Percentiles rank a stretch among this genome's conserved stretches.
Evolutionary conservation across 2,113 vertebrate genomes (phyloP).

Genomic region (Burhinus bistriatus): DNA sequence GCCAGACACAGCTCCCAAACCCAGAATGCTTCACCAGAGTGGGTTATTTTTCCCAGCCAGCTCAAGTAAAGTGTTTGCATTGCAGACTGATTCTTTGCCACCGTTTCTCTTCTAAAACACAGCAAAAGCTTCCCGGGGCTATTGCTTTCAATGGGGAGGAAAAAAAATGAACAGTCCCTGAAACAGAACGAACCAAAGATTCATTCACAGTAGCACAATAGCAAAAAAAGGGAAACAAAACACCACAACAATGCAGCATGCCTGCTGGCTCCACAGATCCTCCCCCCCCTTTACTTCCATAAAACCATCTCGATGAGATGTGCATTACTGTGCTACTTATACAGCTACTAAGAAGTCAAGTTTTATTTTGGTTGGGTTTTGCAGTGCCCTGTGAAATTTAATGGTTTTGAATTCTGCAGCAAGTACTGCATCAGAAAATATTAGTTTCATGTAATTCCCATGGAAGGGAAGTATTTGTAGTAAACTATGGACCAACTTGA

Average conservation of each 20-base stretch:
- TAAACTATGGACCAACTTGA: not conserved
- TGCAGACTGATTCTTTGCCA: conserved; percentile 27
- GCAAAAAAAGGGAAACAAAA: not conserved
- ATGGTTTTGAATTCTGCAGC: not conserved
- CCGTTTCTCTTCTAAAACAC: conserved; percentile 45
- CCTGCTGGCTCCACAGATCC: not conserved
- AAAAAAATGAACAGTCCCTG: not conserved
- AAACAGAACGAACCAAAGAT: not conserved
- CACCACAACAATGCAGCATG: not conserved
- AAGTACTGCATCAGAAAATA: not conserved
- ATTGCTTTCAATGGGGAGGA: not conserved
- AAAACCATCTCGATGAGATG: no score
- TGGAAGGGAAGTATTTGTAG: not conserved
- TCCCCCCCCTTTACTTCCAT: not conserved
- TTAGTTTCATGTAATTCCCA: accelerated
- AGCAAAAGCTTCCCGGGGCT: not conserved
- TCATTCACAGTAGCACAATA: not conserved
- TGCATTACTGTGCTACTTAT: accelerated
- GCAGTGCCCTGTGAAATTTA: not conserved
- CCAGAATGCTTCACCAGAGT: not conserved
- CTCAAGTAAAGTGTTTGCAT: conserved; percentile 33
- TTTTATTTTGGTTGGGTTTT: not conserved
- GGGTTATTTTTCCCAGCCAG: conserved; percentile 30
- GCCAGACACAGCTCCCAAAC: conserved; percentile 55
- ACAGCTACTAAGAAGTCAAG: not conserved